Evolutionary conservation across 2,113 vertebrate genomes (phyloP).

Genomic region (Myrmophylax atrothorax): DNA sequence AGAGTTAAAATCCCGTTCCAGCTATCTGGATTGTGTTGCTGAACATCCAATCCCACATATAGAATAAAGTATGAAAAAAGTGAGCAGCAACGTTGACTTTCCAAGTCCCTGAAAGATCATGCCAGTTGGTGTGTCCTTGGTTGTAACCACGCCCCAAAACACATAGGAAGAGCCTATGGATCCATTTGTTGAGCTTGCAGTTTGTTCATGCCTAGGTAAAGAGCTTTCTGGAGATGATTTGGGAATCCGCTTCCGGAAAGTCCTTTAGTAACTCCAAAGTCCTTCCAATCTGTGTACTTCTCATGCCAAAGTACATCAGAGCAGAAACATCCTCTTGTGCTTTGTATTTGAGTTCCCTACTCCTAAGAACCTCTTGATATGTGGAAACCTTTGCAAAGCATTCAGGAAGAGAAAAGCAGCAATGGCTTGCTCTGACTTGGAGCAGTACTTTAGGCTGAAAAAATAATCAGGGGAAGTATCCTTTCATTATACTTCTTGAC

Average conservation of each 20-base stretch:
- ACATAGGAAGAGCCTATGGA: neutral
- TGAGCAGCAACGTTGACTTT: neutral
- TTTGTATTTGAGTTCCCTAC: neutral
- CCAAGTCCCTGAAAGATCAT: neutral
- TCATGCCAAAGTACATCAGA: neutral
- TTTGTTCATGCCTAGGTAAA: neutral
- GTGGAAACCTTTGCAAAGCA: neutral
- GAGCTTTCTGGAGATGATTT: neutral
- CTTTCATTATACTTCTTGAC: neutral
- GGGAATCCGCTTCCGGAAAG: neutral
- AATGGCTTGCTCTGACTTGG: neutral
- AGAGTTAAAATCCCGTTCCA: neutral
- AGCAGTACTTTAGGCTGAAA: neutral
- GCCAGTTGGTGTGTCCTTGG: neutral
- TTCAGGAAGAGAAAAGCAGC: neutral
- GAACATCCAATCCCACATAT: neutral
- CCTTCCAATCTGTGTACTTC: neutral
- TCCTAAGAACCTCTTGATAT: neutral
- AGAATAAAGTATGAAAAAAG: neutral
- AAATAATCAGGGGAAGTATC: neutral
- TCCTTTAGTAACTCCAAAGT: neutral
- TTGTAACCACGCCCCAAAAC: neutral
- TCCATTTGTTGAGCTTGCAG: neutral
- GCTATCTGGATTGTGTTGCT: neutral
- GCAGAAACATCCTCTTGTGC: neutral